phyloP scores from a whole-genome alignment of 2,113 vertebrate genomes.

The Laterallus jamaicensis region DNA sequence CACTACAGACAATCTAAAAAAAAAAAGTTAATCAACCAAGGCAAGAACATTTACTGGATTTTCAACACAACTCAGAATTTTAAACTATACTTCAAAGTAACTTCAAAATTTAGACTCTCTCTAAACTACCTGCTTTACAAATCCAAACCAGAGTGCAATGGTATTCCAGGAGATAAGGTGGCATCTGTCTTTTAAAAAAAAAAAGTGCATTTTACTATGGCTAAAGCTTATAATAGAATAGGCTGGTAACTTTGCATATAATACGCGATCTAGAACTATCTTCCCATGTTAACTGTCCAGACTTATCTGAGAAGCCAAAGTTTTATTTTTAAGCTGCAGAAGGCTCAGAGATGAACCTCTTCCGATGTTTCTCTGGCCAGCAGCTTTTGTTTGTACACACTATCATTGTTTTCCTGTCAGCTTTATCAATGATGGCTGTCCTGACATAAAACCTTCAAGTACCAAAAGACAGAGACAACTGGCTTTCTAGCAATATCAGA shows the following conservation, averaged over 20 bases:
- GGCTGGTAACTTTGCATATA: not conserved
- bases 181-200: not conserved
- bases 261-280: not conserved
- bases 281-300: not conserved
- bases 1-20: not conserved
- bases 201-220: not conserved
- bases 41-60: not conserved
- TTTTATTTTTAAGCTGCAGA: not conserved
- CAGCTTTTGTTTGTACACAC: not conserved
- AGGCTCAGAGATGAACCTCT: not conserved
- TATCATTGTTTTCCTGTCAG: too few relatives aligned
- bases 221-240: not conserved
- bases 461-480: not conserved
- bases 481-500: not conserved
- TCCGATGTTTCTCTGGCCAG: not conserved
- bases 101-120: not conserved
- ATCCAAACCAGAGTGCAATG: not conserved
- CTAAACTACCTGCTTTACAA: not conserved
- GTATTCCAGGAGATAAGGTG: not conserved
- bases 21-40: not conserved
- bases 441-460: not conserved
- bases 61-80: not conserved
- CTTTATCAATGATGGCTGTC: not conserved
- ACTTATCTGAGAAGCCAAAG: not conserved
- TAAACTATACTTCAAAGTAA: not conserved